Conservation (phyloP, 2,113 vertebrate genomes). For the Leucoraja erinaceus region DNA sequence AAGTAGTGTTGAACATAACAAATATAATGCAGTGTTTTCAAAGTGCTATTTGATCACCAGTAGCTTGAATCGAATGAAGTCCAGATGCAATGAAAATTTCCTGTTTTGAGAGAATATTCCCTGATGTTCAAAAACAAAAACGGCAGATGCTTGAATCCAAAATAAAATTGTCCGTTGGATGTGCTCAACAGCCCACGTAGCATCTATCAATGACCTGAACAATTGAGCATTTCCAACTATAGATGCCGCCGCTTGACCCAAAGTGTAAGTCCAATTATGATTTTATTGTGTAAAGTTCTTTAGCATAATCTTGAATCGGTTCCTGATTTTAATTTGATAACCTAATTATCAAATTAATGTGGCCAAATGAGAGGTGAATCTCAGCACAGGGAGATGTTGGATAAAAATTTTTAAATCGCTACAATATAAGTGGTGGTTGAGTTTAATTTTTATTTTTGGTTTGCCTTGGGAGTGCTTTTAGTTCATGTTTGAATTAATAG, state of each 20-base stretch:
- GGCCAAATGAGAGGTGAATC: not conserved
- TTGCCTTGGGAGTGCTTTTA: too few species aligned
- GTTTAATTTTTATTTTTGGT: too few species aligned
- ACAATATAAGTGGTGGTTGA: not conserved
- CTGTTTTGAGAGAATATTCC: not conserved
- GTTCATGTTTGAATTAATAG: too few species aligned
- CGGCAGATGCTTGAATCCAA: too few species aligned
- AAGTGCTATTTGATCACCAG: not conserved
- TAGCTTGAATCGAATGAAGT: not conserved
- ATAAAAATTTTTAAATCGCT: not conserved
- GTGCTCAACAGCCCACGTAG: too few species aligned
- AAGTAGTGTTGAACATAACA: not conserved
- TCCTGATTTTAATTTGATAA: not conserved
- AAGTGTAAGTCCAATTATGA: too few species aligned
- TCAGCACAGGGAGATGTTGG: not conserved
- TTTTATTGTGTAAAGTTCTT: not conserved
- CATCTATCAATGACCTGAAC: too few species aligned
- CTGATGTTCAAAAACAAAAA: too few species aligned
- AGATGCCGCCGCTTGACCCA: too few species aligned
- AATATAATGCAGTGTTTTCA: not conserved
- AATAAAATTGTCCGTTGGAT: too few species aligned
- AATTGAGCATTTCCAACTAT: too few species aligned
- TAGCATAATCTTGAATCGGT: not conserved
- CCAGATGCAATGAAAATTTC: not conserved
- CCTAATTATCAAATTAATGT: not conserved